Conservation (phyloP, 1,140 invertebrate species). For the Tetranychus urticae region DNA sequence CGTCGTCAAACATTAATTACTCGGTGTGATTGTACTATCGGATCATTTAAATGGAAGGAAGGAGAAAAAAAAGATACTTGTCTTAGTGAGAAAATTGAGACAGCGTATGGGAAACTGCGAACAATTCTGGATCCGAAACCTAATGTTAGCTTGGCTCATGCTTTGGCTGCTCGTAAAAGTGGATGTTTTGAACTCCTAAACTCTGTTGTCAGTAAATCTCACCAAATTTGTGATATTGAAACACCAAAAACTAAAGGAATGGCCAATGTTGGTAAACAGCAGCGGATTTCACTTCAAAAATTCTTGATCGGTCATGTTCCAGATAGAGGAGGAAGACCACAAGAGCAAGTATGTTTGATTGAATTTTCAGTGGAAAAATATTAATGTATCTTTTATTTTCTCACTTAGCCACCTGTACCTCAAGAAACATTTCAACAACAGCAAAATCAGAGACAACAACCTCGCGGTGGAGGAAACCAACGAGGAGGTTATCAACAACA, state of each 20-base stretch:
- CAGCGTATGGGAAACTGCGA: background rate
- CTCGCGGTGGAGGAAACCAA: background rate
- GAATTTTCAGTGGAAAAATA: background rate
- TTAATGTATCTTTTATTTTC: background rate
- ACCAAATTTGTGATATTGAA: constrained; percentile 5
- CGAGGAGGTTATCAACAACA: background rate
- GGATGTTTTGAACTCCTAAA: constrained; percentile 5
- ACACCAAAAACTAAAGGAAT: constrained; percentile 1
- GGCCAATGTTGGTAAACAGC: constrained; percentile 7
- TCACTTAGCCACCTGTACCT: background rate
- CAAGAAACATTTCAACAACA: background rate
- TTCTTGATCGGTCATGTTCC: constrained; percentile 8
- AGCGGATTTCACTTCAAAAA: constrained; percentile 4
- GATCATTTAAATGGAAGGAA: constrained; percentile 39
- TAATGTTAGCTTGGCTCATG: constrained; percentile 1
- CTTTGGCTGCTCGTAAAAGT: constrained; percentile 2
- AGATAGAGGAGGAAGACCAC: constrained; percentile 7
- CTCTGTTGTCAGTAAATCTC: constrained; percentile 5
- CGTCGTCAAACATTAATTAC: constrained; percentile 66
- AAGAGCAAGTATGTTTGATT: constrained; percentile 3
- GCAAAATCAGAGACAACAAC: background rate
- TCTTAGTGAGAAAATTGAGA: background rate
- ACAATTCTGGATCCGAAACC: background rate
- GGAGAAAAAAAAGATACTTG: background rate
- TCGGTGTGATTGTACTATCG: constrained; percentile 72